Conservation (phyloP, 2,113 vertebrate species). For the Balaeniceps rex region DNA sequence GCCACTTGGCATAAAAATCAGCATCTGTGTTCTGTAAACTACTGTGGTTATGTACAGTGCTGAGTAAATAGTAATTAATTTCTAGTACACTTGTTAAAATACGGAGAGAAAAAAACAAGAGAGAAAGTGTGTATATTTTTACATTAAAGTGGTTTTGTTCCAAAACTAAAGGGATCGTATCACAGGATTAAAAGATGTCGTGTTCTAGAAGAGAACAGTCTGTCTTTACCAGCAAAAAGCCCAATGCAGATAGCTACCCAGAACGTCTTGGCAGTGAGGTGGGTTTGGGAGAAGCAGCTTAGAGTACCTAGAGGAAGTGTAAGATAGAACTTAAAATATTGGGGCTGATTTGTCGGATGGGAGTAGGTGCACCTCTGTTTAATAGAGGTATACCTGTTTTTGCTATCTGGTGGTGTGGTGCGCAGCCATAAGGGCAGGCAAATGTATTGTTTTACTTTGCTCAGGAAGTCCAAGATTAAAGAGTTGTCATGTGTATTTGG, state of each 20-base stretch:
- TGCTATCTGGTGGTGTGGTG: fast-evolving
- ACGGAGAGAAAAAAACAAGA: neutral
- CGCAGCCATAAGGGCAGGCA: fast-evolving
- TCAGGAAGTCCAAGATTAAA: neutral
- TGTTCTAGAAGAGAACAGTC: neutral
- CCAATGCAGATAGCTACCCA: neutral
- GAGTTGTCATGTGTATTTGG: fast-evolving
- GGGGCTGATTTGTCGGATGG: fast-evolving
- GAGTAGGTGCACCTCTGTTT: fast-evolving
- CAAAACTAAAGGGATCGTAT: neutral
- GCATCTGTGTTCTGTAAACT: neutral
- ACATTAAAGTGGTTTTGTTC: neutral
- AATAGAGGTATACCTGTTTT: fast-evolving
- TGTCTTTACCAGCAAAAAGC: neutral
- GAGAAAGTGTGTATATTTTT: neutral
- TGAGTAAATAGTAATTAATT: neutral
- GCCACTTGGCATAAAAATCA: neutral
- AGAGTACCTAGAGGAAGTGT: neutral
- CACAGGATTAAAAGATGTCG: neutral
- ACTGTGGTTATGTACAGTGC: neutral
- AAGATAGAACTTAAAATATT: fast-evolving
- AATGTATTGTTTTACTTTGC: neutral
- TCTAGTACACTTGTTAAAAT: neutral
- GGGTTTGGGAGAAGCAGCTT: neutral
- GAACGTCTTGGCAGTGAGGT: neutral